These are phyloP conservation scores for Aptenodytes patagonicus DNA, from an alignment of 2,113 vertebrate genomes.

Conservation along the genomic window DNA sequence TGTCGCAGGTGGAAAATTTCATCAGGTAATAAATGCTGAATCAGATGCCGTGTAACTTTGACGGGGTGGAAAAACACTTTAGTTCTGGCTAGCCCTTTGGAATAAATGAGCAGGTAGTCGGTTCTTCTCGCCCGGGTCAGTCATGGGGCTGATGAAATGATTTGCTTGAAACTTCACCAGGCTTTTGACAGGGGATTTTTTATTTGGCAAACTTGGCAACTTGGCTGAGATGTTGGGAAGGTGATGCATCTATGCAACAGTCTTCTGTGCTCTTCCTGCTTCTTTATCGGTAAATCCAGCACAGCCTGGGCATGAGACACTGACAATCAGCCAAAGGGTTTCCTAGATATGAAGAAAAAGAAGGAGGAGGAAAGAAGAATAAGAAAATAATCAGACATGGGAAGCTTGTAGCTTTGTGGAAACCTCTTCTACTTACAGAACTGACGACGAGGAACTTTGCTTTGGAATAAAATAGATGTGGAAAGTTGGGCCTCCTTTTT, in stretches of 20 bases:
- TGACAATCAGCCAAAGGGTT: background rate
- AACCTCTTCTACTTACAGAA: background rate
- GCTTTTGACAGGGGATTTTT: background rate
- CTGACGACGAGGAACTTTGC: background rate
- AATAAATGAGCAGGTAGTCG: background rate
- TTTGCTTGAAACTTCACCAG: background rate
- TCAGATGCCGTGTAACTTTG: background rate
- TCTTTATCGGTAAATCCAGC: background rate
- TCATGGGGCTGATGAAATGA: background rate
- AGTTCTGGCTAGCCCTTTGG: background rate
- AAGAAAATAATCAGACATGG: background rate
- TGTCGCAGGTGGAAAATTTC: background rate
- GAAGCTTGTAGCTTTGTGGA: background rate
- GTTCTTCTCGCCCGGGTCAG: background rate
- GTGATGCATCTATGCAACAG: background rate
- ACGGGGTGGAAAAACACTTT: background rate
- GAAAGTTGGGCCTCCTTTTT: background rate
- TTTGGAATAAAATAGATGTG: background rate
- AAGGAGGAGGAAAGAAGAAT: background rate
- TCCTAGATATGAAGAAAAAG: background rate
- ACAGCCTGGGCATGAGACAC: background rate
- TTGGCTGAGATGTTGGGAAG: background rate
- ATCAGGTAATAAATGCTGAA: background rate
- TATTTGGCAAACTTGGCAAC: background rate
- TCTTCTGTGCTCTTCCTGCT: background rate